A percentile compares a stretch with the other conserved stretches of the same genome.
Conservation (phyloP, 2,888 invertebrate species). For the Pseudanteris insignis region DNA sequence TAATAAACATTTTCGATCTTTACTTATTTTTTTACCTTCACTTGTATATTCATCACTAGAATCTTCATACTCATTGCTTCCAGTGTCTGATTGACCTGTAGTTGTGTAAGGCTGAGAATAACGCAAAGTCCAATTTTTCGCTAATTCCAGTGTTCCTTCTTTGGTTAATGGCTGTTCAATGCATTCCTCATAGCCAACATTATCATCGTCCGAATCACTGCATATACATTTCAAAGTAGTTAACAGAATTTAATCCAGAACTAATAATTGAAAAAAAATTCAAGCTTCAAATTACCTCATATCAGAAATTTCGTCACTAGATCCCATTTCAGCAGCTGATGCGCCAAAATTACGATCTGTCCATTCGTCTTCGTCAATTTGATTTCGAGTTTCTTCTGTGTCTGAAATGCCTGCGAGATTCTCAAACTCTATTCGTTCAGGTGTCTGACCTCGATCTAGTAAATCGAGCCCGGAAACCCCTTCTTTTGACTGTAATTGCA, state of each 20-base stretch:
- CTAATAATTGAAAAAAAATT: too few relatives aligned
- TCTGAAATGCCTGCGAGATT: slow-evolving; percentile 75
- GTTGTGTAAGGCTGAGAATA: slow-evolving; percentile 66
- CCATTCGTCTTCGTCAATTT: slow-evolving; percentile 96
- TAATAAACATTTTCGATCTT: too few relatives aligned
- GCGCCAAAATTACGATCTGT: slow-evolving; percentile 92
- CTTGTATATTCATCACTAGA: slow-evolving; percentile 66
- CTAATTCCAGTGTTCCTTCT: slow-evolving; percentile 75
- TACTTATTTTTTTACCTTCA: slow-evolving; percentile 53
- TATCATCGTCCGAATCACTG: slow-evolving; percentile 74
- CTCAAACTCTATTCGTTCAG: slow-evolving; percentile 83
- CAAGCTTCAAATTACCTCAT: slow-evolving; percentile 66
- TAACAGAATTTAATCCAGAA: neutral
- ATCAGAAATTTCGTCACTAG: slow-evolving; percentile 73
- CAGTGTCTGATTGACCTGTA: slow-evolving; percentile 64
- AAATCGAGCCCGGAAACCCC: slow-evolving; percentile 69
- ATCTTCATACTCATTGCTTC: slow-evolving; percentile 68
- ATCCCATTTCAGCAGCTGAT: slow-evolving; percentile 75
- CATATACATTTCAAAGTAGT: too few relatives aligned
- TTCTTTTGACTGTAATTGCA: slow-evolving; percentile 53
- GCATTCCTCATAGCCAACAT: slow-evolving; percentile 76
- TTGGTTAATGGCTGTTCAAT: slow-evolving; percentile 73
- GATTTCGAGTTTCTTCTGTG: slow-evolving; percentile 74
- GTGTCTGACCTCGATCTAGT: slow-evolving; percentile 73
- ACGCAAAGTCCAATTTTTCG: slow-evolving; percentile 74